Evolutionary conservation across 2,888 invertebrate species (phyloP).

Genomic region (Hyposoter didymator): DNA sequence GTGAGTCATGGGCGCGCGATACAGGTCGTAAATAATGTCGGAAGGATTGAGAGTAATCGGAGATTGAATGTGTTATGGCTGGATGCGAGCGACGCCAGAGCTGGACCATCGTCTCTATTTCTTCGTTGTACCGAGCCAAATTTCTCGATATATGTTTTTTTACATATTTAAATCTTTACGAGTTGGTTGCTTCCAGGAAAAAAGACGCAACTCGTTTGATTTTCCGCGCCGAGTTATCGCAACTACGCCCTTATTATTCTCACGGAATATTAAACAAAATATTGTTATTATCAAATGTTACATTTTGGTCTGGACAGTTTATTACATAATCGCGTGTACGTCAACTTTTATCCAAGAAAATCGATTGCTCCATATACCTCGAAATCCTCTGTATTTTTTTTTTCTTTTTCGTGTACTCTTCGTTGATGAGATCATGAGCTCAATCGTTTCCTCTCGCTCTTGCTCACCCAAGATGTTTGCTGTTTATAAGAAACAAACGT

Average conservation of each 20-base stretch:
- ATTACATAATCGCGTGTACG: constrained; percentile 19
- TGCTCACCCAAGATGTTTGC: constrained; percentile 30
- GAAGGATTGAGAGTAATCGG: constrained; percentile 67
- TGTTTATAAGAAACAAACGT: constrained; percentile 63
- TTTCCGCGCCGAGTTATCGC: not conserved
- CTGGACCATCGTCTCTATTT: constrained; percentile 11
- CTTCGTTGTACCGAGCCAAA: constrained; percentile 36
- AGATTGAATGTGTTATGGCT: constrained; percentile 63
- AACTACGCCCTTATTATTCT: constrained; percentile 8
- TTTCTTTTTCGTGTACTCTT: constrained; percentile 17
- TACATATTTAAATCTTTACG: constrained; percentile 14
- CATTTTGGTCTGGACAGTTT: not conserved
- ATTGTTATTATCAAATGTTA: not conserved
- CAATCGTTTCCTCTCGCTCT: constrained; percentile 25
- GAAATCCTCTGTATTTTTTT: not conserved
- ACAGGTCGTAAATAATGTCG: constrained; percentile 66
- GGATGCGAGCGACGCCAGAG: constrained; percentile 44
- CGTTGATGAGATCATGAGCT: constrained; percentile 59
- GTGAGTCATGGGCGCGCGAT: constrained; percentile 63
- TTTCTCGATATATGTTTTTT: constrained; percentile 23
- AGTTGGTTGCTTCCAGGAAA: not conserved
- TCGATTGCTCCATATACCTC: constrained; percentile 15
- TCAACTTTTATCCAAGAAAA: constrained; percentile 26
- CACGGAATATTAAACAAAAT: not conserved
- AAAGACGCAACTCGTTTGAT: not conserved